Conservation (phyloP, 1,140 invertebrate species). For the Planococcus citri region DNA sequence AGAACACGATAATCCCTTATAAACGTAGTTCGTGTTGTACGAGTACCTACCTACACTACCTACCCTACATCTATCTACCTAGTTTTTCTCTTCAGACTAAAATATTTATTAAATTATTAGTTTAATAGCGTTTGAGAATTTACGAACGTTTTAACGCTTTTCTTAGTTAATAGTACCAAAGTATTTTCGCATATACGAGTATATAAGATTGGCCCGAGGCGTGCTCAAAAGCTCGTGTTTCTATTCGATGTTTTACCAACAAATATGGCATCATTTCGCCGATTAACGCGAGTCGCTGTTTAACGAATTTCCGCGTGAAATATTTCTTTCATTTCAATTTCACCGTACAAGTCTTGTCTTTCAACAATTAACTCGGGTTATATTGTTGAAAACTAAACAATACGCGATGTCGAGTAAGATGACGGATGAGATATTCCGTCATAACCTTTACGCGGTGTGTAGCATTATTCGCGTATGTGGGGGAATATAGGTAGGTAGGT, state of each 20-base stretch:
- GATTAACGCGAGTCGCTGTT: neutral
- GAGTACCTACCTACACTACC: too few species aligned
- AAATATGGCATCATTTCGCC: neutral
- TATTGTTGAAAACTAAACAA: slow-evolving; percentile 8
- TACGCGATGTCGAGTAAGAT: neutral
- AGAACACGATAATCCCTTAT: neutral
- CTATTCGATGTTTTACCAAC: neutral
- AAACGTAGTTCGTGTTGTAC: neutral
- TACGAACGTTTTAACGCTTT: neutral
- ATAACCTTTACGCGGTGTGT: neutral
- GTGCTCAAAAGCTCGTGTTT: neutral
- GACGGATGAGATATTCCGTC: neutral
- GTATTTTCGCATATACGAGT: too few species aligned
- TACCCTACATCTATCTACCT: too few species aligned
- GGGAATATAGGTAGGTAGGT: too few species aligned
- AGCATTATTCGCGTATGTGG: neutral
- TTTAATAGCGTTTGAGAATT: neutral
- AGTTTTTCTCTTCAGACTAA: neutral
- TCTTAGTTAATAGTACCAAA: too few species aligned
- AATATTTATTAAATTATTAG: neutral
- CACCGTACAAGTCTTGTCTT: neutral
- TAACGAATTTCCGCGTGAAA: slow-evolving; percentile 2
- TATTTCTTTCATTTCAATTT: neutral
- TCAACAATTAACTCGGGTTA: neutral
- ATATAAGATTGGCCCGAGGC: too few species aligned